Conservation (phyloP, 1,140 invertebrate species). For the Drosophila repleta region DNA sequence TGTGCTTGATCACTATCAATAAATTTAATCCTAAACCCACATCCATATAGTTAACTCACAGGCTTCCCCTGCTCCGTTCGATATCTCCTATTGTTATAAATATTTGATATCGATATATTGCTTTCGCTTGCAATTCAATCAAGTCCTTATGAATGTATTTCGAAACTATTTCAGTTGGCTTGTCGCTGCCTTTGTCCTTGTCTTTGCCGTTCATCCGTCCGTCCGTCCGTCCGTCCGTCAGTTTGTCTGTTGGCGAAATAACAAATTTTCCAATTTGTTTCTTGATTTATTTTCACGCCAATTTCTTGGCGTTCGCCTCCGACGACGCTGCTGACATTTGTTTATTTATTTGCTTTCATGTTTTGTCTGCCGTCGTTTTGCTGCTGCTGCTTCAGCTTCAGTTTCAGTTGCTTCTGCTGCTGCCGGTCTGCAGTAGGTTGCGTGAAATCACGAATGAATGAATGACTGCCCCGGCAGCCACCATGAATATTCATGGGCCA, state of each 20-base stretch:
- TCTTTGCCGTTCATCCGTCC: conserved; percentile 27
- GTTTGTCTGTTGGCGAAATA: conserved; percentile 58
- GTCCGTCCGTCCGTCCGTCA: conserved; percentile 32
- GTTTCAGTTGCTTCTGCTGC: not conserved
- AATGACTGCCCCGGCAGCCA: conserved; percentile 74
- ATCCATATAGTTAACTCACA: no score
- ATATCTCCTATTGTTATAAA: not conserved
- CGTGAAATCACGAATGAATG: conserved; percentile 81
- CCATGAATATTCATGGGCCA: conserved; percentile 77
- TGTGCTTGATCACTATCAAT: no score
- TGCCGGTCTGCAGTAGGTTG: conserved; percentile 46
- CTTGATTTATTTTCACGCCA: conserved; percentile 82
- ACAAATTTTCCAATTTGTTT: conserved; percentile 82
- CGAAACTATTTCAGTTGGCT: conserved; percentile 13
- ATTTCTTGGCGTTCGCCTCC: conserved; percentile 72
- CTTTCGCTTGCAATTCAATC: not conserved
- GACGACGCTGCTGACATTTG: conserved; percentile 70
- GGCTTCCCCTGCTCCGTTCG: not conserved
- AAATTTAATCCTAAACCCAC: no score
- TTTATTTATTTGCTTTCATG: conserved; percentile 81
- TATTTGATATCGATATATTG: conserved; percentile 1
- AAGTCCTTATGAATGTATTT: conserved; percentile 3
- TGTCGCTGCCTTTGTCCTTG: conserved; percentile 19
- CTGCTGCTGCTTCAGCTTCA: not conserved
- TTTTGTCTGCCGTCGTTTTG: conserved; percentile 67